Evolutionary conservation across 1,140 invertebrate genomes (phyloP), one percentile per base, ranked within the genome.

Genomic region (Saccostrea echinata): DNA sequence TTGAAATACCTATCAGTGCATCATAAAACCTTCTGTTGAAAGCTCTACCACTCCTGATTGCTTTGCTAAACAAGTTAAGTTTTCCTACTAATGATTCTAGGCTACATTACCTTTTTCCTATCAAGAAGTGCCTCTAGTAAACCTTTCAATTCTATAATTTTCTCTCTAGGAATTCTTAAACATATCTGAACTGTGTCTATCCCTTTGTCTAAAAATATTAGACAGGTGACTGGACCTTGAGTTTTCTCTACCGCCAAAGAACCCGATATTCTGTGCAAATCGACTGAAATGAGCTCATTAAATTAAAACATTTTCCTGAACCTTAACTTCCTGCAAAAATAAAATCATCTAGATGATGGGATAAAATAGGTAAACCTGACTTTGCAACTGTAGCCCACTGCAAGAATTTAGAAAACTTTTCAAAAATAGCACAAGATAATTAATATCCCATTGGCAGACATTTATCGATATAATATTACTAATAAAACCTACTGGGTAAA

Each of bases 401-500:
- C n/a, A 80, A 35, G 21, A 80, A 80, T 18, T 0, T 80, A 33
- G 71, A 33, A 80, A 33, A 33, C 13, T 18, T 80, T 80, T 80
- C 24, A 80, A 80, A 80, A 80, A 80, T 80, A 11, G 71, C 27
- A 80, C 71, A 80, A 18, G 24, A 80, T 33, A 80, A 16, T 9
- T 11, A 80, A 35, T 21, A 80, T 6, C 24, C 71, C 71, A 80
- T 80, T 11, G 35, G 55, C 3, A 57, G 55, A 18, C 13, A 57
- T 13, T 57, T 18, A 3, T 21, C 21, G 13, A 21, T 13, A 13
- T 18, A 57, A 18, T 57, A 57, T 57, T 35, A 89, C 35, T 24
- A 71, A n/a, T n/a, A n/a, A 89, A 33, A 30, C 84, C 88, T 57
- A 84, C 80, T 27, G 84, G 84, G 16, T 83, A 88, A 21, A 85